These are phyloP conservation scores for Merops nubicus DNA, from an alignment of 2,113 vertebrate species.

Conservation along the genomic window DNA sequence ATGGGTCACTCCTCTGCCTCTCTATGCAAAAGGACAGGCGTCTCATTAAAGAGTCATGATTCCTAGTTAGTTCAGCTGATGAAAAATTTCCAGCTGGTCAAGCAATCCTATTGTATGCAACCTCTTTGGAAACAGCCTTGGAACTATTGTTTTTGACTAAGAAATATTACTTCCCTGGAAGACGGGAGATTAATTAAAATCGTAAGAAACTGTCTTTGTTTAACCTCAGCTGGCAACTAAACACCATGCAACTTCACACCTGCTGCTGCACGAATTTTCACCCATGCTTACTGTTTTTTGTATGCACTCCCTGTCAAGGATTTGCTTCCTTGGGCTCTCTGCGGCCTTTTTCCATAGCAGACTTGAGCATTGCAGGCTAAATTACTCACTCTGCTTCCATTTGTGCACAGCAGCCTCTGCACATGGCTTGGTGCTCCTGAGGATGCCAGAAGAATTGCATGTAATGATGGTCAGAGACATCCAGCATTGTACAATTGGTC, in stretches of 20 bases:
- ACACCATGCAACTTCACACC: too few relatives aligned
- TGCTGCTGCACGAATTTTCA: too few relatives aligned
- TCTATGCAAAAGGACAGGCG: neutral
- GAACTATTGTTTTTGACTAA: neutral
- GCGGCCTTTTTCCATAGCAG: neutral
- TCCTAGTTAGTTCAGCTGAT: neutral
- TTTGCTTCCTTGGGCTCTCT: neutral
- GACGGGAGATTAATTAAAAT: neutral
- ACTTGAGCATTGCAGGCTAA: neutral
- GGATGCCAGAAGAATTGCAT: neutral
- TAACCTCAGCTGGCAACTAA: too few relatives aligned
- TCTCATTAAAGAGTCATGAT: neutral
- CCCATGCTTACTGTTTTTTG: neutral
- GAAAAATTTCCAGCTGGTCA: neutral
- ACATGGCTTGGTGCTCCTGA: neutral
- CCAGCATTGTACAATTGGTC: neutral
- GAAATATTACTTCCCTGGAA: neutral
- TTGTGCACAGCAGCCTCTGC: neutral
- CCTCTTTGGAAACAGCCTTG: neutral
- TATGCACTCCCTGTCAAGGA: neutral
- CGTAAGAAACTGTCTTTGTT: neutral
- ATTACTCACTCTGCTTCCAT: neutral
- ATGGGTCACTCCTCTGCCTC: fast-evolving
- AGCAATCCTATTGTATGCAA: neutral
- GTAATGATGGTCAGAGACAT: neutral